These are phyloP conservation scores for Okapia johnstoni DNA, from an alignment of 2,113 vertebrate genomes.

Conservation along the genomic window DNA sequence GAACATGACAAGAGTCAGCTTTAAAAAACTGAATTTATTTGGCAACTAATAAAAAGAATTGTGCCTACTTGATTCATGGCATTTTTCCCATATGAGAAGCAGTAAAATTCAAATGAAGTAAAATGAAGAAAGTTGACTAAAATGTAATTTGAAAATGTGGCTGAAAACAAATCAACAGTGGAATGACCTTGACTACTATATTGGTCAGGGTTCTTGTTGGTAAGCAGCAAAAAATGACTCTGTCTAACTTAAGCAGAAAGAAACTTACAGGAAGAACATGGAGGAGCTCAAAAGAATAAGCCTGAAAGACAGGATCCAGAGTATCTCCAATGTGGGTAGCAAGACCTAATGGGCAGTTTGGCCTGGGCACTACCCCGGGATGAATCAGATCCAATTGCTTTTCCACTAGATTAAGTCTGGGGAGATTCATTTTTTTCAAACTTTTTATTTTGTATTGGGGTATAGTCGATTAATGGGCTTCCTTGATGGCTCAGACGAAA, in stretches of 20 bases:
- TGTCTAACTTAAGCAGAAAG: background rate
- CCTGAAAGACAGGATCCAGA: background rate
- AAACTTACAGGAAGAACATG: background rate
- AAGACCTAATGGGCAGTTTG: background rate
- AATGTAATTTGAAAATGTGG: background rate
- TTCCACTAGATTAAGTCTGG: background rate
- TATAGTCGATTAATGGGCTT: background rate
- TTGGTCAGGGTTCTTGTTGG: background rate
- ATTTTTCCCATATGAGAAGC: background rate
- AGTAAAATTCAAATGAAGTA: background rate
- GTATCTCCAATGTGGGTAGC: background rate
- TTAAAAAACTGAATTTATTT: conserved; percentile 19
- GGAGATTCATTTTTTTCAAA: background rate
- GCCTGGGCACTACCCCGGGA: too few relatives aligned
- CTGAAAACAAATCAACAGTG: background rate
- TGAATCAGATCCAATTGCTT: background rate
- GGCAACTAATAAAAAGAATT: background rate
- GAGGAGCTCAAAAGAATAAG: background rate
- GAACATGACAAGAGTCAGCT: background rate
- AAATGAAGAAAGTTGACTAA: background rate
- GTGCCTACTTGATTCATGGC: background rate
- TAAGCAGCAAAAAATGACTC: background rate
- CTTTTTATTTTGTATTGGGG: background rate
- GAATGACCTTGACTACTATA: background rate
- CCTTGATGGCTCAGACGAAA: accelerated